Conservation (phyloP, 2,797 vertebrate genomes). For the Alcedo quadribrachys region DNA sequence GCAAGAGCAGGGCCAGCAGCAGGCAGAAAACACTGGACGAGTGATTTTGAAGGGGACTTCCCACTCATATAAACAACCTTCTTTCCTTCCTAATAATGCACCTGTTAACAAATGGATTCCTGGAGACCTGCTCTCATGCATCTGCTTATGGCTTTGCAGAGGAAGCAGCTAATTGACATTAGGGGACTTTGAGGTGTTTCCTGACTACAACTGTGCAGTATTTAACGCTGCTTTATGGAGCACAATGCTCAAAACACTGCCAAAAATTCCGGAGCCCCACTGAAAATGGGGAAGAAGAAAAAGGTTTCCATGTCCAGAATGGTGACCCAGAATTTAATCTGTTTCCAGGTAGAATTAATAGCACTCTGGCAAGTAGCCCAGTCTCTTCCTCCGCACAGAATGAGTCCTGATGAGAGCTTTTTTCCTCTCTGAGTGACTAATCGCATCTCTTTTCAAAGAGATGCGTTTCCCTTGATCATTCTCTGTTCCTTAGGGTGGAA, state of each 20-base stretch:
- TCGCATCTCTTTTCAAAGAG: slow-evolving; percentile 4
- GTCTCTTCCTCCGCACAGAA: background rate
- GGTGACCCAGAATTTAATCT: slow-evolving; percentile 48
- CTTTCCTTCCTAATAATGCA: slow-evolving; percentile 43
- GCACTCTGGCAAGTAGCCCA: slow-evolving; percentile 22
- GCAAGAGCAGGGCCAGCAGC: slow-evolving; percentile 17
- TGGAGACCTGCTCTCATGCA: background rate
- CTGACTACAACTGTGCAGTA: slow-evolving; percentile 22
- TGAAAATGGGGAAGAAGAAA: slow-evolving; percentile 31
- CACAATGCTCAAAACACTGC: slow-evolving; percentile 46
- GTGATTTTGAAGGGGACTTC: slow-evolving; percentile 1
- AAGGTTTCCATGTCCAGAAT: slow-evolving; percentile 24
- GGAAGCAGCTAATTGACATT: slow-evolving; percentile 64
- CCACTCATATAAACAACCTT: slow-evolving; percentile 19
- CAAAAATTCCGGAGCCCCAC: background rate
- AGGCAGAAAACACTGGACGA: slow-evolving; percentile 7
- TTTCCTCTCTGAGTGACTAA: slow-evolving; percentile 12
- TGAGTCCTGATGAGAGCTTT: slow-evolving; percentile 10
- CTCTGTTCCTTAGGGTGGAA: background rate
- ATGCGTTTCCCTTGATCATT: slow-evolving; percentile 16
- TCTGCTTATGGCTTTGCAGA: slow-evolving; percentile 37
- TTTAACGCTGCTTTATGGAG: slow-evolving; percentile 56
- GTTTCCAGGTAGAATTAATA: slow-evolving; percentile 60
- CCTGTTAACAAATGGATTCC: slow-evolving; percentile 43
- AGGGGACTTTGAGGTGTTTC: slow-evolving; percentile 62